phyloP scores from a whole-genome alignment of 1,140 invertebrate species.

The Coptotermes formosanus region DNA sequence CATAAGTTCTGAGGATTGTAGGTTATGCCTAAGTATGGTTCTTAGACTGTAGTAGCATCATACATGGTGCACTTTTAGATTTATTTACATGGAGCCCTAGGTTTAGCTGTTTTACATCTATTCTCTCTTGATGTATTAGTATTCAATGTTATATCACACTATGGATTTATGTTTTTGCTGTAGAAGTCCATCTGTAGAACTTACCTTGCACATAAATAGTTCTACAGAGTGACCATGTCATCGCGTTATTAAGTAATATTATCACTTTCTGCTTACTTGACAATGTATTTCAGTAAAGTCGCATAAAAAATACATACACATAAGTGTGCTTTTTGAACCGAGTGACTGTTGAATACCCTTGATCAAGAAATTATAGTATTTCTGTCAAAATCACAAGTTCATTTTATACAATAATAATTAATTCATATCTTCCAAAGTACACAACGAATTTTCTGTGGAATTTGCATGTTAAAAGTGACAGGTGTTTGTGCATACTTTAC shows the following conservation, averaged over 20 bases:
- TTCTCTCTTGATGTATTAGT: slow-evolving; percentile 2
- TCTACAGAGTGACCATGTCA: neutral
- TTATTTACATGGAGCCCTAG: slow-evolving; percentile 16
- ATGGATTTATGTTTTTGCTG: slow-evolving; percentile 2
- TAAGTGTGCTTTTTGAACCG: too few relatives aligned
- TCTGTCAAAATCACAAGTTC: too few relatives aligned
- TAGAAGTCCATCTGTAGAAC: neutral
- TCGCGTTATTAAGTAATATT: neutral
- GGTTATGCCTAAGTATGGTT: neutral
- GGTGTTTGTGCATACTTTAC: too few relatives aligned
- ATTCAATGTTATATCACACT: neutral
- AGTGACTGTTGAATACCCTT: too few relatives aligned
- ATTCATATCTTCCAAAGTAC: too few relatives aligned
- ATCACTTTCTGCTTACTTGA: neutral
- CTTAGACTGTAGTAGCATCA: neutral
- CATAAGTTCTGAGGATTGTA: neutral
- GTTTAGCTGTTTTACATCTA: neutral
- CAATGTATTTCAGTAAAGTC: too few relatives aligned
- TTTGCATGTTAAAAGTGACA: too few relatives aligned
- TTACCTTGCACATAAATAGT: neutral
- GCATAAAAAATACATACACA: too few relatives aligned
- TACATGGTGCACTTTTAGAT: neutral
- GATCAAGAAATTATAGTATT: too few relatives aligned
- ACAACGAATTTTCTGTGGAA: too few relatives aligned
- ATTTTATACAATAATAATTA: too few relatives aligned